These are phyloP conservation scores for Thera britannica DNA, from an alignment of 2,888 invertebrate species.

Conservation along the genomic window DNA sequence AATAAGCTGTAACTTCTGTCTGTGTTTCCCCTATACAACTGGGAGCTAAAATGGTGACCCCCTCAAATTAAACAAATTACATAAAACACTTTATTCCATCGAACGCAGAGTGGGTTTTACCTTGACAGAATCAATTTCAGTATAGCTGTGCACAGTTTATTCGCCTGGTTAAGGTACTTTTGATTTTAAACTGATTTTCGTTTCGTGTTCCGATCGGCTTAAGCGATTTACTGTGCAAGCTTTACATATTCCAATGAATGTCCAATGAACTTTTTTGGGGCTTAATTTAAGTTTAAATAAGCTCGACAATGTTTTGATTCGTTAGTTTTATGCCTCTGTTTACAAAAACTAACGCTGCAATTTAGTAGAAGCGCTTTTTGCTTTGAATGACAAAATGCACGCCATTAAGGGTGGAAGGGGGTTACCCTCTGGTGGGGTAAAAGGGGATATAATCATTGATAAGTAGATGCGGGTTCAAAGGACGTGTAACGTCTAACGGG, in stretches of 20 bases:
- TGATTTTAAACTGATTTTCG: constrained; percentile 32
- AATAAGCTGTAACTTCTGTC: constrained; percentile 11
- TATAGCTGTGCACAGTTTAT: constrained; percentile 15
- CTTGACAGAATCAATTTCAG: constrained; percentile 17
- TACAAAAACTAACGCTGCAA: constrained; percentile 32
- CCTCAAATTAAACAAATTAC: constrained; percentile 20
- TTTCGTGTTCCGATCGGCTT: constrained; percentile 26
- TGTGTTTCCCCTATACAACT: constrained; percentile 22
- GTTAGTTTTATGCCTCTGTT: background rate
- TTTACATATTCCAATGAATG: constrained; percentile 20
- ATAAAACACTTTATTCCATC: constrained; percentile 15
- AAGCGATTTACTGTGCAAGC: constrained; percentile 31
- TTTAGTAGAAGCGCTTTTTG: constrained; percentile 48
- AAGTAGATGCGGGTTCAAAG: constrained; percentile 45
- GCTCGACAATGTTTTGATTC: background rate
- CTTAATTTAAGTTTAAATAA: background rate
- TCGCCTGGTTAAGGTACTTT: constrained; percentile 26
- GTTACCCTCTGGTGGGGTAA: constrained; percentile 5
- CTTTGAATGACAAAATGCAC: constrained; percentile 58
- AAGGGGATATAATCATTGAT: constrained; percentile 52
- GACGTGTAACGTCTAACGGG: constrained; percentile 34
- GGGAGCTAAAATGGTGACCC: constrained; percentile 25
- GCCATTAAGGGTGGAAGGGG: constrained; percentile 28
- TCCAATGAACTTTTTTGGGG: constrained; percentile 5
- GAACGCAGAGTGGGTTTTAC: constrained; percentile 22